Evolutionary conservation across 2,113 vertebrate genomes (phyloP).

Genomic region (Blennius ocellaris): DNA sequence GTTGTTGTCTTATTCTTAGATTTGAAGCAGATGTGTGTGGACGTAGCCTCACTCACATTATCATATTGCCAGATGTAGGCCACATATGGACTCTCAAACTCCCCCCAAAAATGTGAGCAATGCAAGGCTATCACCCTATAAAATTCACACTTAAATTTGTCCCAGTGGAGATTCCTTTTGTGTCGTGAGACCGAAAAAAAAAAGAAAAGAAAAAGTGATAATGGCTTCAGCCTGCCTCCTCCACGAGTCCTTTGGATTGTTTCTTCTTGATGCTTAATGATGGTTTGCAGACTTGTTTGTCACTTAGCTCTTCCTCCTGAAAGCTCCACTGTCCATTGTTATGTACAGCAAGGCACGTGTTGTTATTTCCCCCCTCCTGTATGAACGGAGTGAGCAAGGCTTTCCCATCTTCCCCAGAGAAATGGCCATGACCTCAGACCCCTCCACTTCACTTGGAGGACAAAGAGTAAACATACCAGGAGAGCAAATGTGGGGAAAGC

Average conservation of each 20-base stretch:
- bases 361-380: conserved; percentile 80
- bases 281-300: conserved; percentile 50
- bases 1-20: conserved; percentile 32
- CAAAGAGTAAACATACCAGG: conserved; percentile 67
- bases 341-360: conserved; percentile 59
- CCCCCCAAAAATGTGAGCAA: conserved; percentile 42
- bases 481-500: conserved; percentile 43
- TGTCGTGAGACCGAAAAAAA: not conserved
- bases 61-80: conserved; percentile 53
- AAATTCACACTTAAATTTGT: conserved; percentile 21
- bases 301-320: conserved; percentile 53
- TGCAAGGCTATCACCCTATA: conserved; percentile 28
- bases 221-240: not conserved
- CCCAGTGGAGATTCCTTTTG: not conserved
- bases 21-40: conserved; percentile 50
- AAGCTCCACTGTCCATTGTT: conserved; percentile 74
- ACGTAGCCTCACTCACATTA: conserved; percentile 6
- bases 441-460: conserved; percentile 22
- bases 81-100: conserved; percentile 37
- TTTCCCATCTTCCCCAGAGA: conserved; percentile 60
- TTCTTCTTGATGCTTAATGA: conserved; percentile 30
- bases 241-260: not conserved
- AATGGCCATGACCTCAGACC: conserved; percentile 54
- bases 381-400: conserved; percentile 46
- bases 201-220: not conserved